Base-by-base conservation (phyloP, 2,888 invertebrate species). In the Leucophenga maculata region DNA sequence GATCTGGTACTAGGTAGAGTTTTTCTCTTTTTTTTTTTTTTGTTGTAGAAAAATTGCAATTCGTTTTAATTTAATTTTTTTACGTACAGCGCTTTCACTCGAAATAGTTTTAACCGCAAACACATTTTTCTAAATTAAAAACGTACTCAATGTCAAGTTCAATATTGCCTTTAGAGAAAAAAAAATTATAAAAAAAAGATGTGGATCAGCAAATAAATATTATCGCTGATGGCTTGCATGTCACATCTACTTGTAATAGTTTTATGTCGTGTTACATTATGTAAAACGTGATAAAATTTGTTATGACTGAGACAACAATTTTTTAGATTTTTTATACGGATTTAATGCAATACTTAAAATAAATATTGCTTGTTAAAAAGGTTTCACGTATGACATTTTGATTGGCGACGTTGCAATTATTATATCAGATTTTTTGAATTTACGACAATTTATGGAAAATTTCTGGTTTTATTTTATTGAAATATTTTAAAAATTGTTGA, bases 61-160 rank as follows among this genome's bases (percentile, higher is more conserved):
- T 39, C 8, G 32, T 32, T 32, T 32, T 32, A 8, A n/a, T n/a
- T n/a, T n/a, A n/a, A n/a, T n/a, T n/a, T n/a, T n/a, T n/a, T n/a
- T n/a, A n/a, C n/a, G n/a, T n/a, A n/a, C n/a, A n/a, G n/a, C n/a
- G 26, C 26, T 26, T 26, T 26, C 6, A 8, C 6, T 46, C 13
- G 14, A 46, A 46, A 46, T 46, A 46, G 46, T 46, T 46, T 46
- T 13, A 16, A 16, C n/a, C 2, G n/a, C 18, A n/a, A 13, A 13
- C 18, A 50, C 18, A 50, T 50, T 13, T 50, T 50, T 50, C 50
- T 50, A 16, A 50, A 50, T 50, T 50, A 64, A 64, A 64, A 64
- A 64, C 46, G 22, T 64, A 67, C 67, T 65, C 82, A 85, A 83
- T 82, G 85, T 85, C 86, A 85, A 85, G 86, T 85, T 85, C 85